Percentiles rank a stretch among this genome's conserved stretches.
phyloP scores from a whole-genome alignment of 1,140 invertebrate genomes.

The Diabrotica virgifera region DNA sequence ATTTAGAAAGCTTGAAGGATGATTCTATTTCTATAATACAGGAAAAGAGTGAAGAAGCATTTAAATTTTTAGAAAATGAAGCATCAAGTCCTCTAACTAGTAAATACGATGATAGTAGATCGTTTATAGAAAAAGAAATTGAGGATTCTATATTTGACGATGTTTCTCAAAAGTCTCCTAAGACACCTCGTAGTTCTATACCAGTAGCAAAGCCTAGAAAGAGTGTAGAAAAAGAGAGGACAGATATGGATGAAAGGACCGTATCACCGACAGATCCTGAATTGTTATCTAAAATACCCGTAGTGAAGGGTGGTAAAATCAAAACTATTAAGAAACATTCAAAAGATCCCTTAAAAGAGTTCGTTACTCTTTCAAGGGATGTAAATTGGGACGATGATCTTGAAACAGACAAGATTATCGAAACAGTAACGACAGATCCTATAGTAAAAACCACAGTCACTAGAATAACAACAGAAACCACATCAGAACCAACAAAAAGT shows the following conservation, averaged over 20 bases:
- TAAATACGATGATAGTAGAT: constrained; percentile 4
- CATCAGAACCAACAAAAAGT: constrained; percentile 31
- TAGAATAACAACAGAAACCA: constrained; percentile 34
- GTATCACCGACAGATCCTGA: constrained; percentile 36
- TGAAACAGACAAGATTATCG: constrained; percentile 43
- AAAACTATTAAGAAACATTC: constrained; percentile 51
- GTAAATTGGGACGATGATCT: constrained; percentile 51
- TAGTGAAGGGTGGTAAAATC: constrained; percentile 43
- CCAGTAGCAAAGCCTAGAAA: constrained; percentile 36
- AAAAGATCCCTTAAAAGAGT: constrained; percentile 48
- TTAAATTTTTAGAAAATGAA: constrained; percentile 46
- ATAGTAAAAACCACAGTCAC: constrained; percentile 48
- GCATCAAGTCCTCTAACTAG: constrained; percentile 31
- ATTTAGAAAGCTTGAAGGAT: constrained; percentile 39
- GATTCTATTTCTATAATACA: constrained; percentile 39
- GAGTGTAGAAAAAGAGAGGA: constrained; percentile 31
- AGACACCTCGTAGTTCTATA: constrained; percentile 33
- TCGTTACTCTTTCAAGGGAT: constrained; percentile 44
- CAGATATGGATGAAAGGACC: constrained; percentile 8
- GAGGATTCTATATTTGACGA: constrained; percentile 25
- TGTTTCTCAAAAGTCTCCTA: constrained; percentile 20
- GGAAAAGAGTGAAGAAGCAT: constrained; percentile 45
- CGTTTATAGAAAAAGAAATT: constrained; percentile 29
- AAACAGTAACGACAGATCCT: constrained; percentile 47
- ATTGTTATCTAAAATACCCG: constrained; percentile 44